These are phyloP conservation scores for Mionectes macconnelli DNA, from an alignment of 2,113 vertebrate genomes.

Conservation along the genomic window DNA sequence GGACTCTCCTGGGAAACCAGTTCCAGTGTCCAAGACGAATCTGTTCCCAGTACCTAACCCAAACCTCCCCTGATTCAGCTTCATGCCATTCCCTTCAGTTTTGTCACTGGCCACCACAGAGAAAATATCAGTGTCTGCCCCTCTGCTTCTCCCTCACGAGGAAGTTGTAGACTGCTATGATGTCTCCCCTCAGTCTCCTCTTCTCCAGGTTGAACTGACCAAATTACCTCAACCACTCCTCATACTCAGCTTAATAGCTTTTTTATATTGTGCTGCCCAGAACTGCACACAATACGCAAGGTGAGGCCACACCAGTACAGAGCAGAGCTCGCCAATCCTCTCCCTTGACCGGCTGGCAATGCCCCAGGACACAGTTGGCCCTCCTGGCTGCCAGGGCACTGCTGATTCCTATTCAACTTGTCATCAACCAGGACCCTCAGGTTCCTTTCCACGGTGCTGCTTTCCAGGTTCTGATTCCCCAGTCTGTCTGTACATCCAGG, in stretches of 20 bases:
- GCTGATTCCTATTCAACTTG: background rate
- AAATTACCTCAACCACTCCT: background rate
- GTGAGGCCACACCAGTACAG: background rate
- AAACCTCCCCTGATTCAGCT: background rate
- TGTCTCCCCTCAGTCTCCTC: background rate
- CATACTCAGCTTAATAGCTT: background rate
- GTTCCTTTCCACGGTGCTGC: background rate
- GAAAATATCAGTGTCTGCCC: background rate
- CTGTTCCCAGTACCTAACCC: background rate
- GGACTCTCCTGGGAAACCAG: background rate
- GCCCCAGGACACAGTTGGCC: background rate
- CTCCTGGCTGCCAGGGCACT: background rate
- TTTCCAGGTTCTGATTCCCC: background rate
- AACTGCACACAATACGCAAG: background rate
- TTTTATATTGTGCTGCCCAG: background rate
- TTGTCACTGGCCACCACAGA: background rate
- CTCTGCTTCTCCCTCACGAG: background rate
- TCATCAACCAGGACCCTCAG: background rate
- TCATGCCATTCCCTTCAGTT: background rate
- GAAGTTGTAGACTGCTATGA: background rate
- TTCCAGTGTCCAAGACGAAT: background rate
- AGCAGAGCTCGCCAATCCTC: background rate
- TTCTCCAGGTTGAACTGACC: background rate
- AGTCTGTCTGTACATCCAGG: background rate
- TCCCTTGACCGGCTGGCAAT: background rate